phyloP scores from a whole-genome alignment of 2,888 invertebrate genomes.

The Clitarchus hookeri region DNA sequence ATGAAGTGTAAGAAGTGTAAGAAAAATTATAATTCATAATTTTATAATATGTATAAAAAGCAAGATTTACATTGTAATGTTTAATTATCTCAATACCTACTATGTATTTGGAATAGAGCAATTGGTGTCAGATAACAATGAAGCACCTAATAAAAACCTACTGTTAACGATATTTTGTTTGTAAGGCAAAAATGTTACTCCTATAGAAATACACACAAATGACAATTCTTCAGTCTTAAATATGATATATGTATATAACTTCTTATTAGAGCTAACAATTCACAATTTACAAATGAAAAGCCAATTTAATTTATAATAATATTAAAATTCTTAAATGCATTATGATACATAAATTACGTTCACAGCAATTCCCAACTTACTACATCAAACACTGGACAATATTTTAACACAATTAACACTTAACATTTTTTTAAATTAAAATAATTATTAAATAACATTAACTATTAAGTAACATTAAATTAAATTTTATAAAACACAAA shows the following conservation, averaged over 20 bases:
- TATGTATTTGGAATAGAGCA: neutral
- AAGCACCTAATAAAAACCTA: slow-evolving; percentile 12
- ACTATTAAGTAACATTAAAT: neutral
- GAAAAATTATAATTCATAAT: too few relatives aligned
- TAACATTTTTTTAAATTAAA: neutral
- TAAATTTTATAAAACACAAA: neutral
- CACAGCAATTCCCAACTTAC: slow-evolving; percentile 1
- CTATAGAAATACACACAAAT: slow-evolving; percentile 31
- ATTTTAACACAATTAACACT: neutral
- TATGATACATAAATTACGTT: neutral
- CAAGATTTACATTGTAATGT: neutral
- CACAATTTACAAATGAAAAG: neutral
- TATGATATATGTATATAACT: slow-evolving; percentile 26
- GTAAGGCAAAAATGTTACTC: slow-evolving; percentile 37
- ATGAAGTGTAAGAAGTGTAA: too few relatives aligned
- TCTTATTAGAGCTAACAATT: neutral
- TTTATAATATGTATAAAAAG: neutral
- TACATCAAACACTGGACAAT: neutral
- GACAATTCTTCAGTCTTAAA: slow-evolving; percentile 35
- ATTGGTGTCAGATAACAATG: slow-evolving; percentile 7
- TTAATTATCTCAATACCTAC: neutral
- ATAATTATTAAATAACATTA: neutral
- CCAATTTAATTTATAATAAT: neutral
- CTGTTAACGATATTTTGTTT: slow-evolving; percentile 28
- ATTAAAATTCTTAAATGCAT: neutral